Conservation (phyloP, 2,113 vertebrate species). For the Sterrhoptilus dennistouni region DNA sequence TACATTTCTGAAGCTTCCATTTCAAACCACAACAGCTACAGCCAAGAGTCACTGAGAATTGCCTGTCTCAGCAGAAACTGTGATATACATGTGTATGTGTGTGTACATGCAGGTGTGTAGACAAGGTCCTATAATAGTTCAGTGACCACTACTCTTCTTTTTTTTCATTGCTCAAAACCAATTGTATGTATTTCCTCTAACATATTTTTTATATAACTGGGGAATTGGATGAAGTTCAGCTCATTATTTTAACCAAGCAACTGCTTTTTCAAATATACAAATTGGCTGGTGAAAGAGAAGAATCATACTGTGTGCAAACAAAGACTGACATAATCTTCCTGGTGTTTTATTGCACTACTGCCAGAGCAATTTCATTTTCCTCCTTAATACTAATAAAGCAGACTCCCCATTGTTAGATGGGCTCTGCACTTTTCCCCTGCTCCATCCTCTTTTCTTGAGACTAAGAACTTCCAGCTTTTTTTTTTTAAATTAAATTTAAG, state of each 20-base stretch:
- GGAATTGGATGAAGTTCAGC: slow-evolving; percentile 34
- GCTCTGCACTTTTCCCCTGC: slow-evolving; percentile 31
- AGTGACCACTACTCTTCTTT: neutral
- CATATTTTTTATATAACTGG: neutral
- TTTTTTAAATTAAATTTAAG: neutral
- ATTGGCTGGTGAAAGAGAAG: slow-evolving; percentile 60
- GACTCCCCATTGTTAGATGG: slow-evolving; percentile 51
- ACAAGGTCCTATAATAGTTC: neutral
- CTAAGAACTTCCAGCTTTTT: neutral
- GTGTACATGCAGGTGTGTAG: neutral
- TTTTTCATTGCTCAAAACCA: neutral
- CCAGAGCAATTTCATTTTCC: slow-evolving; percentile 56
- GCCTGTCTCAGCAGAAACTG: neutral
- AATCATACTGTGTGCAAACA: slow-evolving; percentile 66
- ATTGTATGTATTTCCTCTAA: neutral
- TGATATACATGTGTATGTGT: neutral
- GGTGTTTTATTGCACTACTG: slow-evolving; percentile 48
- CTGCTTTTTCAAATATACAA: slow-evolving; percentile 50
- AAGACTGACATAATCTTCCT: slow-evolving; percentile 60
- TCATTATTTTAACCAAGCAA: slow-evolving; percentile 60
- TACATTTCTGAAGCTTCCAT: neutral
- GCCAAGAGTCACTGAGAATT: neutral
- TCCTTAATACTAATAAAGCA: slow-evolving; percentile 35
- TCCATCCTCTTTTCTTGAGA: slow-evolving; percentile 42
- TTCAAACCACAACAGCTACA: neutral